Base-by-base conservation (phyloP, 1,140 invertebrate genomes). In the Drosophila tropicalis region DNA sequence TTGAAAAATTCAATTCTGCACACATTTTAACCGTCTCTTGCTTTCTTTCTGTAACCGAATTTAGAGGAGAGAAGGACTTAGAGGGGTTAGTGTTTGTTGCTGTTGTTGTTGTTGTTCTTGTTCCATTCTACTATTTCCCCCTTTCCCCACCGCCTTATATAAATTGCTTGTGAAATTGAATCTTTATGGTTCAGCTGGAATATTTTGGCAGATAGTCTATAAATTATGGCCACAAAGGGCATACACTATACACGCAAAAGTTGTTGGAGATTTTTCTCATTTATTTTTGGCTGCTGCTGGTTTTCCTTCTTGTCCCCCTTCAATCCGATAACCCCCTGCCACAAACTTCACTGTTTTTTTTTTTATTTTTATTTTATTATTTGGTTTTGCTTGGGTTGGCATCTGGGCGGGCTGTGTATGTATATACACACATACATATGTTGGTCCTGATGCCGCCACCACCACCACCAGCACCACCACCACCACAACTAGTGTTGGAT, bases 191-290 rank as follows among this genome's bases (percentile, higher is more conserved):
- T 89, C 84, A 89, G 84, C 84, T 89, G 84, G 84, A 89, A 89
- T 89, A 89, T 89, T 89, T 89, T 89, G 84, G 84, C 84, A 89
- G 84, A 89, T 89, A 89, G 84, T 89, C 84, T 89, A 89, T 89
- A 89, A 89, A 89, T 89, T 89, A 89, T 89, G 84, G 85, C 84
- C 84, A 84, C 84, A 87, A 89, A 89, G 84, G 84, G 84, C 84
- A 84, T 89, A 74, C 81, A 72, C 75, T 47, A 74, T 36, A 39
- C 70, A 22, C 25, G 55, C 66, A 70, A 80, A 80, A 83, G 72
- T 86, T 86, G 76, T 76, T 87, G 39, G 40, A 60, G 55, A 34
- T 62, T 39, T 61, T 70, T 56, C 62, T 62, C 61, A 65, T 51
- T 19, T 51, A 51, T 51, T 51, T 51, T 51, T 51, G 44, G 19